phyloP scores from a whole-genome alignment of 2,113 vertebrate genomes.

The Calidris pygmaea region DNA sequence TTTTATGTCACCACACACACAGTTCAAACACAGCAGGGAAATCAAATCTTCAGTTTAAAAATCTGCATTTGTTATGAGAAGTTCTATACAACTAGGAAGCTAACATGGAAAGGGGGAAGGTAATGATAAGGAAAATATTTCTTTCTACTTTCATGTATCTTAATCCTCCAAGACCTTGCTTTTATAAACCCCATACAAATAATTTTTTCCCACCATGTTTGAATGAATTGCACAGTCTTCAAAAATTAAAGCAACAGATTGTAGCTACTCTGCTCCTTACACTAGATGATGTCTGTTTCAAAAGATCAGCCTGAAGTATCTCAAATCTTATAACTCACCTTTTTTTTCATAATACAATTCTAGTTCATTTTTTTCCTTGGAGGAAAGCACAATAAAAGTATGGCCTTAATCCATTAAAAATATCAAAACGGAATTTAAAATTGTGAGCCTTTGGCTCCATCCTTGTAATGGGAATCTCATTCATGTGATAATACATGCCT shows the following conservation, averaged over 20 bases:
- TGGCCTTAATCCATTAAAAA: not conserved
- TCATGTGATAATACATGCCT: not conserved
- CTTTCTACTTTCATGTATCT: not conserved
- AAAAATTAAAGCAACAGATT: not conserved
- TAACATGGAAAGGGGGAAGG: not conserved
- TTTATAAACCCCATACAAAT: not conserved
- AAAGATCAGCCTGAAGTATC: not conserved
- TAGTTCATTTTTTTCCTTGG: not conserved
- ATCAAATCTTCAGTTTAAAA: not conserved
- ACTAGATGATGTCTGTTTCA: not conserved
- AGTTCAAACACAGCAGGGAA: not conserved
- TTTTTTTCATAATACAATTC: not conserved
- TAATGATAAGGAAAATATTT: not conserved
- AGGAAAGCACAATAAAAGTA: not conserved
- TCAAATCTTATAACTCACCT: not conserved
- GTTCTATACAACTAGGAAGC: not conserved
- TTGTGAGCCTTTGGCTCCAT: not conserved
- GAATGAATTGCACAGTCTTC: not conserved
- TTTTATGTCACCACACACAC: not conserved
- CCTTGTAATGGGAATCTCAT: not conserved
- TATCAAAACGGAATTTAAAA: not conserved
- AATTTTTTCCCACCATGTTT: not conserved
- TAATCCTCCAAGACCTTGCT: not conserved
- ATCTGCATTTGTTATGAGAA: not conserved
- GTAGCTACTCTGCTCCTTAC: not conserved